Evolutionary conservation across 2,113 vertebrate genomes (phyloP).

Genomic region (Leptodactylus fuscus): DNA sequence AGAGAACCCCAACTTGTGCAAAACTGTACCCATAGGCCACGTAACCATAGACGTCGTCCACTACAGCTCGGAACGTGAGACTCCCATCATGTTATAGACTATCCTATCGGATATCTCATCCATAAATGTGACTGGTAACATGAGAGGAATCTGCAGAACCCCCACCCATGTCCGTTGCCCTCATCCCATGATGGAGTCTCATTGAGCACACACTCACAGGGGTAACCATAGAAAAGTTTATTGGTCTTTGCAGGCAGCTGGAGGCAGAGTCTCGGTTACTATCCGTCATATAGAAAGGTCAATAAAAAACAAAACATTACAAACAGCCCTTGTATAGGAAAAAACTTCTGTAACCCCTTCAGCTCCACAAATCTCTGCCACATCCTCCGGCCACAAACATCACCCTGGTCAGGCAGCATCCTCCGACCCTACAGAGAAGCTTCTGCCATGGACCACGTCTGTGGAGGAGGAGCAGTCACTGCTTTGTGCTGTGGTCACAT

Average conservation of each 20-base stretch:
- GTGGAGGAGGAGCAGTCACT: rapidly evolving
- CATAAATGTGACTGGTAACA: too few relatives aligned
- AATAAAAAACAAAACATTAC: not conserved
- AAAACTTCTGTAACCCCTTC: not conserved
- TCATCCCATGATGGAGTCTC: too few relatives aligned
- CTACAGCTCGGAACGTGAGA: too few relatives aligned
- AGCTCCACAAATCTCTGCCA: not conserved
- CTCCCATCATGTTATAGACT: too few relatives aligned
- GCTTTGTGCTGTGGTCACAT: too few relatives aligned
- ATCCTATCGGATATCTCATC: too few relatives aligned
- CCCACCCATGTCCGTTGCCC: too few relatives aligned
- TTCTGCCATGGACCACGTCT: not conserved
- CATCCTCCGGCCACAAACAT: not conserved
- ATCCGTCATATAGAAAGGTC: slow-evolving; percentile 18
- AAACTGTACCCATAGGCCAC: too few relatives aligned
- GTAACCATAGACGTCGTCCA: too few relatives aligned
- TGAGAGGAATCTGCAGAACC: too few relatives aligned
- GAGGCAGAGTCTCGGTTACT: not conserved
- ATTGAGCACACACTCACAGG: not conserved
- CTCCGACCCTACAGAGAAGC: not conserved
- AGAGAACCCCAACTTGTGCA: too few relatives aligned
- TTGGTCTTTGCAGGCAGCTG: slow-evolving; percentile 29
- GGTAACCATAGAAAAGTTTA: slow-evolving; percentile 42
- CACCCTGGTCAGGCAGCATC: not conserved
- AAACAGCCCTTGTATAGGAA: slow-evolving; percentile 41